Evolutionary conservation across 2,888 invertebrate genomes (phyloP).

Genomic region (Orgyia antiqua): DNA sequence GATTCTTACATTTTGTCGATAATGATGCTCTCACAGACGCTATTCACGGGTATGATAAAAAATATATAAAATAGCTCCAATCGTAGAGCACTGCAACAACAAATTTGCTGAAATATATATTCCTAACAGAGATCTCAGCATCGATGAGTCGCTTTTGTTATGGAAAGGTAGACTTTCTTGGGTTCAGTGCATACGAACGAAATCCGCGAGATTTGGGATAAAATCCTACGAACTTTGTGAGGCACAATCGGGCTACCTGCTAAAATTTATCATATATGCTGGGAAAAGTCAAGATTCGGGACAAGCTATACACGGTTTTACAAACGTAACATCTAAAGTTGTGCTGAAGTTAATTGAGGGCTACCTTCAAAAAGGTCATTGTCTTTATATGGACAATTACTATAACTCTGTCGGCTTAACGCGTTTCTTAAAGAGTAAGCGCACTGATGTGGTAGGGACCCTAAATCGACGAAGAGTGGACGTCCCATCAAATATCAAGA

Average conservation of each 20-base stretch:
- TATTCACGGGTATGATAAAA: not conserved
- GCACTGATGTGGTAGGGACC: conserved; percentile 4
- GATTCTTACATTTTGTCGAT: conserved; percentile 11
- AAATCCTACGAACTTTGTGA: conserved; percentile 17
- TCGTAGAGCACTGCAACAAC: conserved; percentile 7
- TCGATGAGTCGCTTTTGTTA: conserved; percentile 13
- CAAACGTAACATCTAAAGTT: conserved; percentile 1
- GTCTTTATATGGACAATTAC: conserved; percentile 8
- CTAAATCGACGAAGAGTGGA: conserved; percentile 1
- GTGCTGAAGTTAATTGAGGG: conserved; percentile 3
- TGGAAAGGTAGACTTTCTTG: conserved; percentile 17
- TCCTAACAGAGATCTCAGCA: conserved; percentile 4
- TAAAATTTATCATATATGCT: not conserved
- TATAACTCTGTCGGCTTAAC: conserved; percentile 1
- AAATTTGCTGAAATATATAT: too few species aligned
- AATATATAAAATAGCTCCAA: conserved; percentile 2
- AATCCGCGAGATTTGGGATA: conserved; percentile 17
- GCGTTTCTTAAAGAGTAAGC: conserved; percentile 4
- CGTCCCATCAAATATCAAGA: conserved; percentile 1
- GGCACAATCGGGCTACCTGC: conserved; percentile 8
- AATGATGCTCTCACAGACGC: conserved; percentile 3
- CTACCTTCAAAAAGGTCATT: conserved; percentile 5
- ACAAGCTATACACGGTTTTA: conserved; percentile 2
- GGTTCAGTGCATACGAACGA: conserved; percentile 16
- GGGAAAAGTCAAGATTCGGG: not conserved